Percentiles rank a stretch among this genome's conserved stretches.
Conservation (phyloP, 2,888 invertebrate genomes). For the Choreutis nemorana region DNA sequence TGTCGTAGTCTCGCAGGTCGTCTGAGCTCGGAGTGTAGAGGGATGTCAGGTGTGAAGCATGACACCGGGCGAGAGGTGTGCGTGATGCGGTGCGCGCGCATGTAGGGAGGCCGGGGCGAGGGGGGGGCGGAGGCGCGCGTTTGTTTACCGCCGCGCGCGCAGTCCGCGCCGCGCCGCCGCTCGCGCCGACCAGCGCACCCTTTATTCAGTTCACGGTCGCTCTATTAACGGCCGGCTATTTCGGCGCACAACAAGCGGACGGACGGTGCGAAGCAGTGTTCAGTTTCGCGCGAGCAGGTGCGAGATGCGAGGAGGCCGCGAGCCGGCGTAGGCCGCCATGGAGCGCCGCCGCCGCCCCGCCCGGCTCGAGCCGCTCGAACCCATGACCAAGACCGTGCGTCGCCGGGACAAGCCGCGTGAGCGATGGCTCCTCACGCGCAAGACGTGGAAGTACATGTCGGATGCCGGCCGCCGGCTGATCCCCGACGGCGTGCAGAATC, state of each 20-base stretch:
- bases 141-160: constrained; percentile 7
- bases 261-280: constrained; percentile 47
- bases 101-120: constrained; percentile 17
- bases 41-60: constrained; percentile 14
- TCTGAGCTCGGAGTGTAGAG: constrained; percentile 8
- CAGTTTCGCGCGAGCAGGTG: constrained; percentile 56
- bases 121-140: constrained; percentile 23
- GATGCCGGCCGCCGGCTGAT: constrained; percentile 86
- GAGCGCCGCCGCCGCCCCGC: constrained; percentile 40
- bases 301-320: constrained; percentile 36
- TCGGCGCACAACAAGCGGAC: constrained; percentile 52
- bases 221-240: constrained; percentile 59
- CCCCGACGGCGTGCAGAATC: constrained; percentile 80
- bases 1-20: too few species aligned
- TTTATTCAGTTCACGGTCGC: constrained; percentile 61
- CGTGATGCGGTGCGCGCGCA: constrained; percentile 31
- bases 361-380: constrained; percentile 55
- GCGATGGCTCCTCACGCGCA: constrained; percentile 86
- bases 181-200: constrained; percentile 39
- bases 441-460: constrained; percentile 94
- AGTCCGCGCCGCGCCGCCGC: constrained; percentile 25
- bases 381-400: constrained; percentile 67
- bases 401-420: constrained; percentile 73
- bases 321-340: constrained; percentile 33
- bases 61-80: constrained; percentile 19